phyloP scores from a whole-genome alignment of 2,888 invertebrate genomes.

The Dryococelus australis region DNA sequence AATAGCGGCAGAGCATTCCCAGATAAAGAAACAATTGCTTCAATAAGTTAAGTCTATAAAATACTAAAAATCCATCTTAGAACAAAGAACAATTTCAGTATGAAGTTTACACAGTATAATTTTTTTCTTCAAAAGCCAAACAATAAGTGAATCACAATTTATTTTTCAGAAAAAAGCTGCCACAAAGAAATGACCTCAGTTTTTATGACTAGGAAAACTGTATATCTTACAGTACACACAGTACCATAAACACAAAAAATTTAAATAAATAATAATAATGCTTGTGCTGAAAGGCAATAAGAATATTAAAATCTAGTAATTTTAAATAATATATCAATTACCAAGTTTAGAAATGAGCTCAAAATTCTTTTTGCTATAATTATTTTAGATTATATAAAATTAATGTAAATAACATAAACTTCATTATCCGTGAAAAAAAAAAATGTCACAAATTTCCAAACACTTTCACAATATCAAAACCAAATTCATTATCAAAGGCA shows the following conservation, averaged over 20 bases:
- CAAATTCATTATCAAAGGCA: neutral
- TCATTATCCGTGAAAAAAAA: neutral
- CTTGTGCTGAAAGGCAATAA: neutral
- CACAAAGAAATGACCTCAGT: conserved; percentile 16
- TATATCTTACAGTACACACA: neutral
- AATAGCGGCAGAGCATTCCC: neutral
- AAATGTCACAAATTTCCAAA: neutral
- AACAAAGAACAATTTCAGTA: too few species aligned
- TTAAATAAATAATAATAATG: too few species aligned
- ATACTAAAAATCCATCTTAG: too few species aligned
- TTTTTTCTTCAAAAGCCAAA: neutral
- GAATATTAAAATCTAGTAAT: neutral
- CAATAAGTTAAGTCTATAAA: too few species aligned
- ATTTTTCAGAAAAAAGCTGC: neutral
- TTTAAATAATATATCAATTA: neutral
- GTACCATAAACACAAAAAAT: neutral
- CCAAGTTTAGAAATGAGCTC: neutral
- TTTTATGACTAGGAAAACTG: conserved; percentile 7
- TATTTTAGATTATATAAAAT: neutral
- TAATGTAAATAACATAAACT: neutral
- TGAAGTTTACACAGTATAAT: neutral
- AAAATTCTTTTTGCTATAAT: too few species aligned
- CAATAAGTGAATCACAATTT: neutral
- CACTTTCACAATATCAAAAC: neutral
- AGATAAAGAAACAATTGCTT: neutral